Conservation (phyloP, 2,888 invertebrate genomes). For the Aelia acuminata region DNA sequence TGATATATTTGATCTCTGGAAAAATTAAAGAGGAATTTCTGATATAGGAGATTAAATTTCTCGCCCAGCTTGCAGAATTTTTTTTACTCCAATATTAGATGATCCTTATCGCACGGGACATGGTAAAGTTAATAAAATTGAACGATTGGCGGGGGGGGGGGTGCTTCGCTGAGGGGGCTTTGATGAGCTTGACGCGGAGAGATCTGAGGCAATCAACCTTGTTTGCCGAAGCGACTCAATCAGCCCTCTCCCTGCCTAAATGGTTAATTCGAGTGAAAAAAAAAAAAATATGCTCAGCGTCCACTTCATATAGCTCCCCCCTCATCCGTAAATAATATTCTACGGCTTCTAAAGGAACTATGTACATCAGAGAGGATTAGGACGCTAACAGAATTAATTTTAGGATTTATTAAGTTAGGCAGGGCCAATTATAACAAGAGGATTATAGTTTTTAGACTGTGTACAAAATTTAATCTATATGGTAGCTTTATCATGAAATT, state of each 20-base stretch:
- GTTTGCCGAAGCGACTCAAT: neutral
- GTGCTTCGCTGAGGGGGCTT: neutral
- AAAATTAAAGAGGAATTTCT: no score
- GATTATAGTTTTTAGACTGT: no score
- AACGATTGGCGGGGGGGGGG: neutral
- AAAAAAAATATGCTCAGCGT: neutral
- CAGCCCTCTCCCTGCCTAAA: neutral
- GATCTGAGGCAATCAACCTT: constrained; percentile 37
- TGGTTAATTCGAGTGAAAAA: neutral
- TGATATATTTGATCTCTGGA: no score
- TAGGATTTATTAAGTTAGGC: no score
- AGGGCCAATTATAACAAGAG: no score
- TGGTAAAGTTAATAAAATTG: constrained; percentile 29
- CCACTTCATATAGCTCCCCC: neutral
- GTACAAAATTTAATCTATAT: no score
- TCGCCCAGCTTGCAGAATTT: no score
- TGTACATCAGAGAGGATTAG: neutral
- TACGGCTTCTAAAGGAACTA: neutral
- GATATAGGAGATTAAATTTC: no score
- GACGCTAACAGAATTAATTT: no score
- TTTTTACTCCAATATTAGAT: neutral
- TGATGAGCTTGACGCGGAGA: constrained; percentile 1
- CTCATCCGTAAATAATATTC: neutral
- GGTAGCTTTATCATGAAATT: no score
- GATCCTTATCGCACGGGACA: neutral